Conservation (phyloP, 2,888 invertebrate genomes). For the Parthenolecanium corni region DNA sequence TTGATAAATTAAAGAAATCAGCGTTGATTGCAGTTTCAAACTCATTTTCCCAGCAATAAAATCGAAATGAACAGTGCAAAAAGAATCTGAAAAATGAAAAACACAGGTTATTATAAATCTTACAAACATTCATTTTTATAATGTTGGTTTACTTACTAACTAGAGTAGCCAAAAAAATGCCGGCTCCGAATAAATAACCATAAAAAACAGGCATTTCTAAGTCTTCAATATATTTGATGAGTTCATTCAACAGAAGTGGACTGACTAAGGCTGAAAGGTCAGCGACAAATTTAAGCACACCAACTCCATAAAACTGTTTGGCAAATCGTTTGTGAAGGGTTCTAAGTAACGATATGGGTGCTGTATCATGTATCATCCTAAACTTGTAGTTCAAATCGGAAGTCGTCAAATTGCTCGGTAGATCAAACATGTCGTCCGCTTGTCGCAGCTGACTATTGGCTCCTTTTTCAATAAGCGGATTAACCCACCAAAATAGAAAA, state of each 20-base stretch:
- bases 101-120: slow-evolving; percentile 31
- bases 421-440: slow-evolving; percentile 70
- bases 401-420: slow-evolving; percentile 56
- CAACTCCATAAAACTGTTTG: slow-evolving; percentile 70
- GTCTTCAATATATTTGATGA: slow-evolving; percentile 68
- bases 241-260: slow-evolving; percentile 70
- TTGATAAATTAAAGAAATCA: slow-evolving; percentile 71
- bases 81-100: slow-evolving; percentile 45
- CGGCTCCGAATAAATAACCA: slow-evolving; percentile 54
- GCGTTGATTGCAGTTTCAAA: slow-evolving; percentile 72
- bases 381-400: slow-evolving; percentile 48
- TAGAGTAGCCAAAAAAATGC: slow-evolving; percentile 53
- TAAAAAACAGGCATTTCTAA: slow-evolving; percentile 51
- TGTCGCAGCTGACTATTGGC: slow-evolving; percentile 55
- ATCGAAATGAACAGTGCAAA: slow-evolving; percentile 79
- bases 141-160: slow-evolving; percentile 46
- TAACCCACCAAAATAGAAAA: slow-evolving; percentile 78
- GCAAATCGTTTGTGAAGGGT: slow-evolving; percentile 67
- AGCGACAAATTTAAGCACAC: slow-evolving; percentile 65
- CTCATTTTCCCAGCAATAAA: slow-evolving; percentile 74
- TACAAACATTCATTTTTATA: slow-evolving; percentile 32
- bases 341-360: slow-evolving; percentile 45
- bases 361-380: slow-evolving; percentile 42
- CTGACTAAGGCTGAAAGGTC: slow-evolving; percentile 79
- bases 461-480: slow-evolving; percentile 69